Evolutionary conservation across 2,888 invertebrate species (phyloP), one percentile per base, ranked within the genome.

Genomic region (Acrocyrtus sp.): DNA sequence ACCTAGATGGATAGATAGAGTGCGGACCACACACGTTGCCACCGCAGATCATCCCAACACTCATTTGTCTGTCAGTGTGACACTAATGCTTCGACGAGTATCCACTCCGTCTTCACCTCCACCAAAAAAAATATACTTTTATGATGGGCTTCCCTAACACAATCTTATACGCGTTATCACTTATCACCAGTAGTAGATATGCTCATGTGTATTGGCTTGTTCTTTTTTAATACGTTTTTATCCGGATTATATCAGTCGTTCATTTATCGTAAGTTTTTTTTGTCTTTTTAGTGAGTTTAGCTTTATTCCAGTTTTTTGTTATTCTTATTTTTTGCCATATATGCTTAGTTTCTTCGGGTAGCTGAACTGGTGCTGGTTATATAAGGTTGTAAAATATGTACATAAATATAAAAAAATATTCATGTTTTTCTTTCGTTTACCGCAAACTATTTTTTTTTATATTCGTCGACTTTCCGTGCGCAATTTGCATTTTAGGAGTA

Each of bases 21-120:
- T 56, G 60, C 22, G 74, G 80, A 80, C 80, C 80, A 79, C 80
- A 80, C 80, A 80, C 77, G 78, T 58, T 58, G 80, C 67, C 62
- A 78, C 78, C 77, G 77, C 80, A 80, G 78, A 80, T 78, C 80
- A 78, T 78, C 73, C 79, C 78, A 75, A 78, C 77, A 74, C 80
- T 79, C 80, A 80, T 80, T 80, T 80, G 80, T 80, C 80, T 79
- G 78, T 80, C 77, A 77, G 72, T 74, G 78, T 80, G 78, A 80
- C 80, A 80, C 78, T 80, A 80, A 80, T 78, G 68, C 77, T 72
- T 72, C 73, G 70, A 66, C 76, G 74, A 72, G 69, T 51, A 75
- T 74, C 66, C 69, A 66, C 76, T 73, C 74, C 72, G 73, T 75
- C 76, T 73, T 72, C 78, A 78, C 69, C 69, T 62, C 39, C 45